Percentiles rank a stretch among this genome's conserved stretches.
phyloP scores from a whole-genome alignment of 1,140 invertebrate genomes.

The Calliopsis andreniformis region DNA sequence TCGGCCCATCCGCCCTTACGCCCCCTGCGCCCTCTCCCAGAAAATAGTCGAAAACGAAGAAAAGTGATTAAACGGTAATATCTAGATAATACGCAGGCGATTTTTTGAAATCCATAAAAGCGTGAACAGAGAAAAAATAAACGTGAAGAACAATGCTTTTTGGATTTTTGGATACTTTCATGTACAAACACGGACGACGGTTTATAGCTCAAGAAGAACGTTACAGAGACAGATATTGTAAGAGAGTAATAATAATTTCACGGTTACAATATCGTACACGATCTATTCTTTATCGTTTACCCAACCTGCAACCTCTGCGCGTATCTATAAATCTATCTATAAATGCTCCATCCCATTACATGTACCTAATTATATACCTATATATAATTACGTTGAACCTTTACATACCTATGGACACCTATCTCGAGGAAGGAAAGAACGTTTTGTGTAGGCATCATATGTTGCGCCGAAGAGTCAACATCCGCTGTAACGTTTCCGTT shows the following conservation, averaged over 20 bases:
- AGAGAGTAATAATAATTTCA: conserved; percentile 69
- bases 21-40: too few relatives aligned
- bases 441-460: too few relatives aligned
- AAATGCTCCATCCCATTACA: too few relatives aligned
- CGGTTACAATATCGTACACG: conserved; percentile 61
- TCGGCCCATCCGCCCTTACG: too few relatives aligned
- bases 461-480: too few relatives aligned
- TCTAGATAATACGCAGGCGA: conserved; percentile 16
- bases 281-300: conserved; percentile 10
- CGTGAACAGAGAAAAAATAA: conserved; percentile 34
- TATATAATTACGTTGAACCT: too few relatives aligned
- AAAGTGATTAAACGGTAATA: conserved; percentile 9
- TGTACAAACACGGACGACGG: conserved; percentile 63
- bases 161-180: conserved; percentile 67
- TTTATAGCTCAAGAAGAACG: conserved; percentile 64
- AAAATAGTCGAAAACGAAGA: conserved; percentile 13
- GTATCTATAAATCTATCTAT: too few relatives aligned
- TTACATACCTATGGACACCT: too few relatives aligned
- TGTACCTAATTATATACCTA: too few relatives aligned
- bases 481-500: conserved; percentile 59
- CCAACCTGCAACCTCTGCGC: too few relatives aligned
- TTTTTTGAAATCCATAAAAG: conserved; percentile 41
- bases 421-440: too few relatives aligned
- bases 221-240: conserved; percentile 68
- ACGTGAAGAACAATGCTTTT: conserved; percentile 61